Base-by-base conservation (phyloP, 2,113 vertebrate species). In the Nothobranchius kuhntae region DNA sequence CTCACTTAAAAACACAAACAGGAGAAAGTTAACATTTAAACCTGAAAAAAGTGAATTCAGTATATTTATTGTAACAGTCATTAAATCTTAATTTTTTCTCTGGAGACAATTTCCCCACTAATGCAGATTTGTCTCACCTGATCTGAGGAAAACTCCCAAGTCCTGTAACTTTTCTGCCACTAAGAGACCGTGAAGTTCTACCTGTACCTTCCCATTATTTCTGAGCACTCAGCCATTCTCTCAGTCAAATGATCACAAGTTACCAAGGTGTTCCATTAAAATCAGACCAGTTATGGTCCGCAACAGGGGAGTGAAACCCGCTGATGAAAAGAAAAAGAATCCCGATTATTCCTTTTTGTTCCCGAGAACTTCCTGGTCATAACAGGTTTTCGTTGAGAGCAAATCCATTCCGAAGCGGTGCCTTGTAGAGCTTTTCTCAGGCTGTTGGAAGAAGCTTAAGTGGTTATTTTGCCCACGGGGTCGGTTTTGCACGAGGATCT, bases 361-460 rank as follows among this genome's bases (percentile, higher is more conserved):
- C 65, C 9, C 38, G 42, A 62, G 72, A 86, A 75, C 61, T 44
- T 65, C 67, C 58, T 4, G 21, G 62, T 84, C 69, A 71, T 58
- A 71, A 82, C 74, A 78, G 53, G 56, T 77, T 64, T 77, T 55
- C 77, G 70, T 73, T 76, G 50, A 53, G 74, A 55, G 73, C 73
- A 80, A 82, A 89, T 86, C 85, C 82, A 68, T 60, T 62, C 80
- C 51, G 59, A 87, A 76, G 65, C 62, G 7, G 21, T 64, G 72
- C 79, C 77, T 86, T 80, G 77, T 61, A 55, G 78, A 64, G 83
- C 77, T 88, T 86, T 81, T 75, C 78, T 80, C 69, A 45, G 77
- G 75, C 82, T 86, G 80, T 85, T 60, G 75, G 75, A 83, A 68
- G 77, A 86, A 75, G 89, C 89, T 91, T 89, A 85, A 87, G 80